These are phyloP conservation scores for Hemistola chrysoprasaria DNA, from an alignment of 2,888 invertebrate genomes.

Conservation along the genomic window DNA sequence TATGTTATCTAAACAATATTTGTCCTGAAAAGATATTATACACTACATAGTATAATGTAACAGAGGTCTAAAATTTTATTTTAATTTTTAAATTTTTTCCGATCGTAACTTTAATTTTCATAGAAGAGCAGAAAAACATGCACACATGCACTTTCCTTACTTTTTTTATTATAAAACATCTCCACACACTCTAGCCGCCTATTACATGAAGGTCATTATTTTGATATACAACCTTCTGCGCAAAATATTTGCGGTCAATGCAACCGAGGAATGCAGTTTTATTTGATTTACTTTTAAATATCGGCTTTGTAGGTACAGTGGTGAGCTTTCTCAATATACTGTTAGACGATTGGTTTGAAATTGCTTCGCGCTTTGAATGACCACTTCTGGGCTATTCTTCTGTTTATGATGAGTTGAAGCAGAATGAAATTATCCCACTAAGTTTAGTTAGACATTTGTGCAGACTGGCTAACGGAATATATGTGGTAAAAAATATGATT, in stretches of 20 bases:
- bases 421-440: too few relatives aligned
- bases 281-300: conserved; percentile 70
- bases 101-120: too few relatives aligned
- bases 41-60: too few relatives aligned
- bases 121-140: conserved; percentile 2
- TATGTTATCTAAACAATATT: too few relatives aligned
- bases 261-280: conserved; percentile 65
- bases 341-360: conserved; percentile 12
- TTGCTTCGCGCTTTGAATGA: conserved; percentile 12
- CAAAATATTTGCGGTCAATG: conserved; percentile 74
- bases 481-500: too few relatives aligned
- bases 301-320: conserved; percentile 55
- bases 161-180: too few relatives aligned
- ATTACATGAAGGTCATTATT: conserved; percentile 74
- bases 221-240: conserved; percentile 73
- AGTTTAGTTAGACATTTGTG: too few relatives aligned
- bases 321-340: conserved; percentile 39
- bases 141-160: conserved; percentile 24
- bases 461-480: too few relatives aligned
- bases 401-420: too few relatives aligned
- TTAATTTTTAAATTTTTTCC: conserved; percentile 6
- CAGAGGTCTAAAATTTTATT: neutral
- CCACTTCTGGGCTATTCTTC: neutral
- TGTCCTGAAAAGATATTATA: too few relatives aligned
- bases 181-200: conserved; percentile 41